A percentile compares a stretch with the other conserved stretches of the same genome.
Conservation (phyloP, 2,113 vertebrate genomes). For the Alligator sinensis region DNA sequence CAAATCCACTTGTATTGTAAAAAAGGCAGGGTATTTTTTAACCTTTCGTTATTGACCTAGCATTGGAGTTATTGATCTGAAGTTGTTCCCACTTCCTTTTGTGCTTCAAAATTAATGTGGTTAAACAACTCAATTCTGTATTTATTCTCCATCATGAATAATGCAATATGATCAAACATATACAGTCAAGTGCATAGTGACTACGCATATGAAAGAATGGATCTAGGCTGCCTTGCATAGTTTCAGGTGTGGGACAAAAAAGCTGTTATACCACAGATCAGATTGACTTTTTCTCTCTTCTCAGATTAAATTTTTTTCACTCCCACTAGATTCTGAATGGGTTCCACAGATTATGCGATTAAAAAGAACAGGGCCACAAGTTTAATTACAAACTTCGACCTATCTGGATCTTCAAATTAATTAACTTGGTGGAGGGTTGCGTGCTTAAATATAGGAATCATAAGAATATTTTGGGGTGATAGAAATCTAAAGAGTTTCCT, state of each 20-base stretch:
- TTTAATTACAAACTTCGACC: not conserved
- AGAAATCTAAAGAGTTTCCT: not conserved
- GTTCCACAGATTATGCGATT: not conserved
- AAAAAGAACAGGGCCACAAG: not conserved
- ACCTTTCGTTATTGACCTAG: not conserved
- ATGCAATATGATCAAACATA: not conserved
- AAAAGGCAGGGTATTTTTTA: not conserved
- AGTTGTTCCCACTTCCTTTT: not conserved
- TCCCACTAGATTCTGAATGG: not conserved
- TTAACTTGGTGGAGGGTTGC: not conserved
- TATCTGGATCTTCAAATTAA: not conserved
- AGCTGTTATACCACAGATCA: not conserved
- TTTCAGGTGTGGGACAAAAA: not conserved
- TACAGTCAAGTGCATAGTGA: not conserved
- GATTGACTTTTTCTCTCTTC: not conserved
- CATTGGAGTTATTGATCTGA: not conserved
- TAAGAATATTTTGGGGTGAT: not conserved
- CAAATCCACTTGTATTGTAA: not conserved
- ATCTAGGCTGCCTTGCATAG: fast-evolving
- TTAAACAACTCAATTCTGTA: not conserved
- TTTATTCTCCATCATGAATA: not conserved
- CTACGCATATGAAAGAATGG: not conserved
- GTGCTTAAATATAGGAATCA: not conserved
- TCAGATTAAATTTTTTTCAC: not conserved
- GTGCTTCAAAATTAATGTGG: not conserved